Conservation (phyloP, 1,140 invertebrate species). For the Musca domestica region DNA sequence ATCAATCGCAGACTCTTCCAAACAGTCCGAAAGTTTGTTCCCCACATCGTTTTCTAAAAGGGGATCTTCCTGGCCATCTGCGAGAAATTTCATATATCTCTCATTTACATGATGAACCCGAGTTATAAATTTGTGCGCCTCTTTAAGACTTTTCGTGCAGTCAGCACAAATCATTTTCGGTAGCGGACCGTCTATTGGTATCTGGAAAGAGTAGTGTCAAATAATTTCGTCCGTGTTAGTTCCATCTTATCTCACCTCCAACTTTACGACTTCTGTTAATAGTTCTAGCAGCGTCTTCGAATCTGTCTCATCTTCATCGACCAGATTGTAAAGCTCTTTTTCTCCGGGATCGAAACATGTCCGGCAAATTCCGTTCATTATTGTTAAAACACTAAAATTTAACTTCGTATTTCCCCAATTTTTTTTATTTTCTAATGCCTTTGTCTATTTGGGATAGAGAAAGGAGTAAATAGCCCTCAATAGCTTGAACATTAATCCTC, state of each 20-base stretch:
- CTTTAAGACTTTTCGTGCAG: background rate
- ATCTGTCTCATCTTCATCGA: background rate
- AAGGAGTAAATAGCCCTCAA: too few relatives aligned
- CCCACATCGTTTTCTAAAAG: background rate
- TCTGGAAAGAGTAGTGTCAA: background rate
- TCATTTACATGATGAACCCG: conserved; percentile 5
- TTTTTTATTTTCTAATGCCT: too few relatives aligned
- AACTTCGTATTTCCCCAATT: too few relatives aligned
- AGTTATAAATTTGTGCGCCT: background rate
- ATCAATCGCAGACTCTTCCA: conserved; percentile 5
- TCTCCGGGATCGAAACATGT: conserved; percentile 9
- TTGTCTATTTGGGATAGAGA: too few relatives aligned
- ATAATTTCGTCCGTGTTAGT: too few relatives aligned
- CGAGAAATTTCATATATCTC: background rate
- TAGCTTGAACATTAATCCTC: too few relatives aligned
- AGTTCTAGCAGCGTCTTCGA: background rate
- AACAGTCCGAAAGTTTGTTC: background rate
- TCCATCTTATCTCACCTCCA: too few relatives aligned
- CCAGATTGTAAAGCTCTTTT: background rate
- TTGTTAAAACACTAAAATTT: too few relatives aligned
- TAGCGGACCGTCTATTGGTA: background rate
- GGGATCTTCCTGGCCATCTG: background rate
- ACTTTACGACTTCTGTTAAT: background rate
- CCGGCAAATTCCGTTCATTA: background rate
- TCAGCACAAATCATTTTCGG: background rate